These are phyloP conservation scores for Andrena dorsata DNA, from an alignment of 2,888 invertebrate species.

Conservation along the genomic window DNA sequence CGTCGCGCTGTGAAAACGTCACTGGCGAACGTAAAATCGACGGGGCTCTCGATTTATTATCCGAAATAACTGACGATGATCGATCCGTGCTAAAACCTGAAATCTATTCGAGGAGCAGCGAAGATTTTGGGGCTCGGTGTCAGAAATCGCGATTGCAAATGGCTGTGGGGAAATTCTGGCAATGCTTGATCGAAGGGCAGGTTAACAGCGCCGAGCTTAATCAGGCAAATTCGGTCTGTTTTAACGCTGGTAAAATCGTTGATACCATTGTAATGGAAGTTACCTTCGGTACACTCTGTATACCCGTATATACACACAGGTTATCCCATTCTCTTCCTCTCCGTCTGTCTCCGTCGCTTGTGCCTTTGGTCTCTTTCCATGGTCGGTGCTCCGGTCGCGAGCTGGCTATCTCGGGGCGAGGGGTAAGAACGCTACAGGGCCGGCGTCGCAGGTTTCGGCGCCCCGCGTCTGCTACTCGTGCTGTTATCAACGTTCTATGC, in stretches of 20 bases:
- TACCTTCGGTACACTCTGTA: constrained; percentile 73
- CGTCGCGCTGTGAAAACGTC: no score
- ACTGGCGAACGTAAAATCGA: constrained; percentile 1
- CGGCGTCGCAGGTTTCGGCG: background rate
- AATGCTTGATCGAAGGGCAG: background rate
- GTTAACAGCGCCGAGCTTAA: constrained; percentile 31
- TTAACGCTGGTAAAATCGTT: constrained; percentile 41
- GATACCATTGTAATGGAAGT: constrained; percentile 70
- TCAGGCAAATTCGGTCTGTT: constrained; percentile 32
- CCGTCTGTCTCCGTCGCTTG: constrained; percentile 51
- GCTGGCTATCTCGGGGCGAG: constrained; percentile 70
- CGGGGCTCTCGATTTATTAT: background rate
- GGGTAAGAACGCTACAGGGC: constrained; percentile 65
- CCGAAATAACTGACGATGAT: constrained; percentile 21
- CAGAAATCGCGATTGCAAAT: background rate
- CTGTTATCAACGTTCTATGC: background rate
- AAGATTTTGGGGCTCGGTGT: background rate
- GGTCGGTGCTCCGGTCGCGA: constrained; percentile 75
- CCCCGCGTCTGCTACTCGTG: constrained; percentile 1
- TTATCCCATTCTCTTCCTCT: constrained; percentile 62
- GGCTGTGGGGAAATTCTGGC: background rate
- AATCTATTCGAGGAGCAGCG: background rate
- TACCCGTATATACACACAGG: constrained; percentile 65
- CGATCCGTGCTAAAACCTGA: background rate
- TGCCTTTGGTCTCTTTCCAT: constrained; percentile 67